These are phyloP conservation scores for Drosophila anceps DNA, from an alignment of 2,888 invertebrate species.

Conservation along the genomic window DNA sequence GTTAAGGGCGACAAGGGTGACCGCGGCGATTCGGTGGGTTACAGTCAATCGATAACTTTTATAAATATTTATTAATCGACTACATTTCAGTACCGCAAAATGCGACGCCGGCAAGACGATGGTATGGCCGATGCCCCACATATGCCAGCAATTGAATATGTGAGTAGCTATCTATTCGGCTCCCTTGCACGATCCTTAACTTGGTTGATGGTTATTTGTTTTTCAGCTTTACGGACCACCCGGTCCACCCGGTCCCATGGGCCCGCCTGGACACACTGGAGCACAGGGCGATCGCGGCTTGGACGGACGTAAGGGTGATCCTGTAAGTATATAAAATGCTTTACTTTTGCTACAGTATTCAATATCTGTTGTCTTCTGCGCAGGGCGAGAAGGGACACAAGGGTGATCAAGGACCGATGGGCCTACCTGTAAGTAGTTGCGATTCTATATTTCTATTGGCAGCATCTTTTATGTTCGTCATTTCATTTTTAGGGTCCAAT, in stretches of 20 bases:
- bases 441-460: background rate
- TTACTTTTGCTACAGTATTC: background rate
- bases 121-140: conserved; percentile 86
- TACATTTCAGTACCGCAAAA: conserved; percentile 85
- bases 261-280: conserved; percentile 89
- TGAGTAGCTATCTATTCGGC: conserved; percentile 64
- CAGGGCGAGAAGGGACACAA: conserved; percentile 85
- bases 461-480: background rate
- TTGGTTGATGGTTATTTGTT: background rate
- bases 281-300: conserved; percentile 88
- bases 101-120: conserved; percentile 85
- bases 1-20: conserved; percentile 96
- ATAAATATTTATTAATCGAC: conserved; percentile 33
- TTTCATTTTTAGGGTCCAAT: conserved; percentile 83
- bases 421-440: conserved; percentile 92
- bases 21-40: conserved; percentile 96
- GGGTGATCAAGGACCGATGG: conserved; percentile 93
- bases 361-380: background rate
- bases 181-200: background rate
- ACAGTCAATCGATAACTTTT: background rate
- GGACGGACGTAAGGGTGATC: conserved; percentile 92
- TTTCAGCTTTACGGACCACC: conserved; percentile 88
- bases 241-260: conserved; percentile 87
- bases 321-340: conserved; percentile 86
- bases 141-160: conserved; percentile 85